Conservation (phyloP, 2,888 invertebrate species). For the Lamellibrachia satsuma region DNA sequence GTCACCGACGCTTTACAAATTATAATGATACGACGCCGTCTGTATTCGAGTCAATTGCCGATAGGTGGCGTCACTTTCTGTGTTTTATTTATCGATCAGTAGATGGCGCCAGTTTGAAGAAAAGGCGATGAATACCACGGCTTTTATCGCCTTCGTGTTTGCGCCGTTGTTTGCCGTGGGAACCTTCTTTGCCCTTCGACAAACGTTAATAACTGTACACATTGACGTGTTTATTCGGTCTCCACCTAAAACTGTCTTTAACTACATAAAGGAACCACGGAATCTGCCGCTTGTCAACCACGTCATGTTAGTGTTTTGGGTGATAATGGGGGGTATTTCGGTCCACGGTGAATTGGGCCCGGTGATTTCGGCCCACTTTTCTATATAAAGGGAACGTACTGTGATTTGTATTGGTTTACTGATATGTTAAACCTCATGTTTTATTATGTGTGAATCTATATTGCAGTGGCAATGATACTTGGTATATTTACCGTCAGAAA, state of each 20-base stretch:
- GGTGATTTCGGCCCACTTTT: no score
- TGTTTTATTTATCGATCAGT: not conserved
- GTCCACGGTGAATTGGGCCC: no score
- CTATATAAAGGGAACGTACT: no score
- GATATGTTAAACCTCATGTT: no score
- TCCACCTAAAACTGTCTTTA: not conserved
- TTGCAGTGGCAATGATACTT: no score
- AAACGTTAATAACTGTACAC: not conserved
- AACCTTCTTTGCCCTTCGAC: not conserved
- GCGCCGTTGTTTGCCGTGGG: not conserved
- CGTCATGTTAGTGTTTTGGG: not conserved
- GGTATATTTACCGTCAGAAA: no score
- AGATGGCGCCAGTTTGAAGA: not conserved
- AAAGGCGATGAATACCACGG: not conserved
- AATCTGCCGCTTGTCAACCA: not conserved
- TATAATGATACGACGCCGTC: not conserved
- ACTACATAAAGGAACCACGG: conserved; percentile 6
- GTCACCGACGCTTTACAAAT: no score
- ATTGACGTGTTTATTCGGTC: not conserved
- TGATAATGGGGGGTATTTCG: not conserved
- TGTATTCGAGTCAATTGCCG: not conserved
- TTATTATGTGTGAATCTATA: no score
- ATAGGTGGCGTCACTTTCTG: not conserved
- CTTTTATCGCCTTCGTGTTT: not conserved
- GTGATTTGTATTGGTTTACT: no score